Base-by-base conservation (phyloP, 2,888 invertebrate genomes). In the Lasioglossum figueresi region DNA sequence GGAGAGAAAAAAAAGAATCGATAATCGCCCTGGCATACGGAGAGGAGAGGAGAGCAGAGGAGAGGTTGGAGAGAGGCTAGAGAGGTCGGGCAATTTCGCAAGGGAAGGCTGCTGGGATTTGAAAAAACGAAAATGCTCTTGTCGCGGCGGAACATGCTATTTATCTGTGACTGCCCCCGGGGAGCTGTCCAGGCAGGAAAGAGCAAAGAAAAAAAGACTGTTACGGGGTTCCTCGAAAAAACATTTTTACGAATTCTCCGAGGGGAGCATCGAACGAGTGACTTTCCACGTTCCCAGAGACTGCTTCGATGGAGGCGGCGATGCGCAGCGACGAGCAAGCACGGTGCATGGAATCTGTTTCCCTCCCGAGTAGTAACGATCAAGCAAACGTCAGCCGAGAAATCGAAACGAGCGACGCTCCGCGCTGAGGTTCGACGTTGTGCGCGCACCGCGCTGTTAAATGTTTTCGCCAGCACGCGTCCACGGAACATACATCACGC, bases 381-480 rank as follows among this genome's bases (percentile, higher is more conserved):
- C 84, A 43, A 63, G 68, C 66, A 63, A 37, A 70, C 34, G 84
- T 74, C 85, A 71, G 85, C 66, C 85, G 14, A 68, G 83, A 72
- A 75, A 85, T 68, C 31, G 70, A 63, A 66, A 72, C 27, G 45
- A 63, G 37, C 71, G 27, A n/a, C 56, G 23, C n/a, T 27, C 70
- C n/a, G 8, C 12, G n/a, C 14, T 6, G n/a, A 34, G n/a, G n/a
- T 12, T 56, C 56, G 1, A 4, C 56, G 56, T 56, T 8, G 23
- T 10, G 10, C 52, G 56, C 56, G 19, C n/a, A 2, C 31, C n/a
- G 45, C 40, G 4, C 73, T 10, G n/a, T 43, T 81, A 37, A 45
- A 77, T 31, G 34, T 70, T 37, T 59, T 48, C 27, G 27, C 45
- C 2, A 27, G 48, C 23, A 27, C 37, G 48, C 31, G 43, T 72